These are phyloP conservation scores for Hypsopygia costalis DNA, from an alignment of 2,888 invertebrate genomes.

Conservation along the genomic window DNA sequence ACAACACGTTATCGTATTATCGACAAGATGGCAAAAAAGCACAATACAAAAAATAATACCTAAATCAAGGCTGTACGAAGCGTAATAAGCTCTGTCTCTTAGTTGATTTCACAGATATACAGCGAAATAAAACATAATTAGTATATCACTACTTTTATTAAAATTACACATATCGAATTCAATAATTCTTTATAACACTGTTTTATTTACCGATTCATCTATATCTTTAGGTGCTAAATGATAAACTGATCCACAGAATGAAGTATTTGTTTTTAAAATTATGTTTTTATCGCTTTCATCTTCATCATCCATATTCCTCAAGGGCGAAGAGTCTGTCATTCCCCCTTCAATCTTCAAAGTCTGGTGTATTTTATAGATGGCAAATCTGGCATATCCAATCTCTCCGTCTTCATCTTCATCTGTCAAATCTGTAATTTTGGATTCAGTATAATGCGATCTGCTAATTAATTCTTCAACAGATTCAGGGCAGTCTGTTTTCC, in stretches of 20 bases:
- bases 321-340: constrained; percentile 62
- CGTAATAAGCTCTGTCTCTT: not conserved
- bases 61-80: constrained; percentile 2
- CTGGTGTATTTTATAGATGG: constrained; percentile 56
- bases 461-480: constrained; percentile 46
- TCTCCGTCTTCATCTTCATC: constrained; percentile 41
- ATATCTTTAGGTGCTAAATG: constrained; percentile 49
- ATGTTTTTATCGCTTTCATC: constrained; percentile 26
- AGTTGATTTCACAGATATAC: not conserved
- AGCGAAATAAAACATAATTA: not conserved
- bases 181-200: too few species aligned
- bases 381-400: constrained; percentile 54
- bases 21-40: not conserved
- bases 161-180: too few species aligned
- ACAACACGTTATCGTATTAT: not conserved
- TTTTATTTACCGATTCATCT: constrained; percentile 50
- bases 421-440: constrained; percentile 36
- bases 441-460: constrained; percentile 36
- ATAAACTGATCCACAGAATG: constrained; percentile 45
- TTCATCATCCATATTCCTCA: constrained; percentile 45
- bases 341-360: constrained; percentile 42
- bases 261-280: constrained; percentile 23
- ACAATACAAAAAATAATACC: constrained; percentile 2
- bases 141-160: not conserved
- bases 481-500: constrained; percentile 10